A percentile compares a stretch with the other conserved stretches of the same genome.
Conservation (phyloP, 2,113 vertebrate genomes). For the Isurus oxyrinchus region DNA sequence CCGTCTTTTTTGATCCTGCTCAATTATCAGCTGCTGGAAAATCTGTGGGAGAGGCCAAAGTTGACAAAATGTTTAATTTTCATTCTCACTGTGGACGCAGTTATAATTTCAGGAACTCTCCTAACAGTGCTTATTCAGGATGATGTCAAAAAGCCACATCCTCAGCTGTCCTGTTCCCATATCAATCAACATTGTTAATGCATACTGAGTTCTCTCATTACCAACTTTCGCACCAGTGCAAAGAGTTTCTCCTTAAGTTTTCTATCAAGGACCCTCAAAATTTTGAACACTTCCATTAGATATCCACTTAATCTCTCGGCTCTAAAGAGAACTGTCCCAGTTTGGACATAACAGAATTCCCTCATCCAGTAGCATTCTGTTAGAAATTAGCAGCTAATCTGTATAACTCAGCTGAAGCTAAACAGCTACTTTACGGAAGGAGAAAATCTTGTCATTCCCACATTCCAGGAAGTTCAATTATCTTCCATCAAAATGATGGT, state of each 20-base stretch:
- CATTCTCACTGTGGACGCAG: neutral
- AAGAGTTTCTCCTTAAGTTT: neutral
- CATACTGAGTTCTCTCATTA: neutral
- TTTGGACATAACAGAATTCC: neutral
- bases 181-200: neutral
- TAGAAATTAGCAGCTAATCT: neutral
- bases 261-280: neutral
- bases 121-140: neutral
- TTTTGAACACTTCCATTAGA: neutral
- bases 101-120: neutral
- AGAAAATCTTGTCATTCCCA: neutral
- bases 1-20: neutral
- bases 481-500: neutral
- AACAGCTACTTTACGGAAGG: neutral
- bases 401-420: neutral
- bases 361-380: neutral
- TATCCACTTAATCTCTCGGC: neutral
- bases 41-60: neutral
- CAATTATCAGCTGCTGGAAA: neutral
- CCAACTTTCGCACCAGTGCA: neutral
- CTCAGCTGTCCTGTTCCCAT: neutral
- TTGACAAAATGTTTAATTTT: neutral
- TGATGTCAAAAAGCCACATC: neutral
- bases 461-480: neutral
- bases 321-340: neutral